A percentile compares a stretch with the other conserved stretches of the same genome.
phyloP scores from a whole-genome alignment of 2,888 invertebrate genomes.

The Apoda limacodes region DNA sequence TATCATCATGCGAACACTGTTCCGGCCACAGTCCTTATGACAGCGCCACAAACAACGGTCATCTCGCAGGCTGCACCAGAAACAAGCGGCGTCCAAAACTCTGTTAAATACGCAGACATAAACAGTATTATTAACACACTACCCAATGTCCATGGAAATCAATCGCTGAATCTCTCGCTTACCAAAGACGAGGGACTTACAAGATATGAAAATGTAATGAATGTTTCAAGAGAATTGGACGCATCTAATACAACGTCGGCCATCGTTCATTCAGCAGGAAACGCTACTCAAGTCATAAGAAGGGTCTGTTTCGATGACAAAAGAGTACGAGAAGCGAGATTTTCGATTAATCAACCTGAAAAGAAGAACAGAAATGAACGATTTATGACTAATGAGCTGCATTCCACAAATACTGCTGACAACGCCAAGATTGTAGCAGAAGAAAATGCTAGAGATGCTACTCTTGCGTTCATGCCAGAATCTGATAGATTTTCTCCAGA shows the following conservation, averaged over 20 bases:
- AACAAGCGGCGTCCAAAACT: conserved; percentile 25
- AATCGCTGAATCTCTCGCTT: conserved; percentile 39
- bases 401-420: conserved; percentile 33
- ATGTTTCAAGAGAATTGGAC: conserved; percentile 44
- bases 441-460: conserved; percentile 40
- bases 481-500: conserved; percentile 51
- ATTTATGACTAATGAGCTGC: too few species aligned
- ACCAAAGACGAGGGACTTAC: conserved; percentile 48
- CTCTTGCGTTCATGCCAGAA: conserved; percentile 38
- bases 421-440: conserved; percentile 46
- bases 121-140: conserved; percentile 48
- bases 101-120: conserved; percentile 45
- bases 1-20: conserved; percentile 51
- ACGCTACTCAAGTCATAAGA: conserved; percentile 57
- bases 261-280: conserved; percentile 46
- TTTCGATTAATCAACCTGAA: conserved; percentile 42
- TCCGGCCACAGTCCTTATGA: conserved; percentile 53
- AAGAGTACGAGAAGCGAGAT: conserved; percentile 30
- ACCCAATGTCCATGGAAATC: conserved; percentile 27
- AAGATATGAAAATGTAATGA: conserved; percentile 43
- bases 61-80: conserved; percentile 50
- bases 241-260: conserved; percentile 46
- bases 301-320: conserved; percentile 47
- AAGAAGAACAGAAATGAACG: too few species aligned
- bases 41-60: conserved; percentile 50